Evolutionary conservation across 2,797 vertebrate genomes (phyloP).

Genomic region (Periparus ater): DNA sequence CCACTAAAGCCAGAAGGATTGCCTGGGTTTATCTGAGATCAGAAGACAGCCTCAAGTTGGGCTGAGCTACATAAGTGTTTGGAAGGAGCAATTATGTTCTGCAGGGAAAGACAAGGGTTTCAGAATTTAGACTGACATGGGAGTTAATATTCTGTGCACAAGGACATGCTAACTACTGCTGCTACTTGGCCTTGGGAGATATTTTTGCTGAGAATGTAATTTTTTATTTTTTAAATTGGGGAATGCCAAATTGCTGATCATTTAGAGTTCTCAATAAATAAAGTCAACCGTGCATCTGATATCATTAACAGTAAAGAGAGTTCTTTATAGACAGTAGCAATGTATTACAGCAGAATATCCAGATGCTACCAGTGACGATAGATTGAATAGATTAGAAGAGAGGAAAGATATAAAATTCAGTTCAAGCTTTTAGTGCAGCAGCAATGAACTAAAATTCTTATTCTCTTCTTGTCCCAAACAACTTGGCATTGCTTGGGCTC

Average conservation of each 20-base stretch:
- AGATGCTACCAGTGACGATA: background rate
- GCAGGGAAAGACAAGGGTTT: background rate
- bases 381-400: conserved; percentile 29
- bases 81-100: conserved; percentile 29
- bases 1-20: conserved; percentile 56
- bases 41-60: conserved; percentile 45
- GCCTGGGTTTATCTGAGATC: conserved; percentile 51
- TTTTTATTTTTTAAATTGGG: background rate
- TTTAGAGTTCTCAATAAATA: conserved; percentile 10
- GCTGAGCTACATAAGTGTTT: background rate
- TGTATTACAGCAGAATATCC: background rate
- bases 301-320: background rate
- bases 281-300: background rate
- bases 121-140: background rate
- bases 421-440: conserved; percentile 1
- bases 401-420: conserved; percentile 29
- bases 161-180: background rate
- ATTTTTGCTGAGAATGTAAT: background rate
- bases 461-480: conserved; percentile 36
- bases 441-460: conserved; percentile 31
- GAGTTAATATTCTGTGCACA: conserved; percentile 5
- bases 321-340: background rate
- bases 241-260: background rate
- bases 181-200: background rate
- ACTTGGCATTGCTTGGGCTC: conserved; percentile 49